Base-by-base conservation (phyloP, 2,113 vertebrate genomes). In the Fregata magnificens region DNA sequence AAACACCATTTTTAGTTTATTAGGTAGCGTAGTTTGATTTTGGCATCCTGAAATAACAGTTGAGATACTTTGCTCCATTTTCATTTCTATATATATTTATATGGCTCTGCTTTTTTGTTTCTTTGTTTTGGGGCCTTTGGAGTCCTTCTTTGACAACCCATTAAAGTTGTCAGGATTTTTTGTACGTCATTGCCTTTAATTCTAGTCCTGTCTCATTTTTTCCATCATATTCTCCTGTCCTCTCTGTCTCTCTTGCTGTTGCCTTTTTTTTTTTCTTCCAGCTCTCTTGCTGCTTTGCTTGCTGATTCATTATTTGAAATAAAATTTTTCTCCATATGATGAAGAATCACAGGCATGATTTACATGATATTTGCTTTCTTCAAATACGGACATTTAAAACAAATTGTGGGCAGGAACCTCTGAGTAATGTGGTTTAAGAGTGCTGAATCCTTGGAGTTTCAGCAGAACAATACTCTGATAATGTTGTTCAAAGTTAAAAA, bases 151-250 rank as follows among this genome's bases (percentile, higher is more conserved):
- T 86, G 85, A 93, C 76, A 86, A 65, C 7, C 56, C 69, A 70
- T 88, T 95, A 87, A 91, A 94, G 42, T 59, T 95, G 85, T 93
- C 87, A 94, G 77, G n/a, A 91, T 40, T 81, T 97, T 96, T 96
- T 96, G 82, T 97, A 84, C 91, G 80, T 82, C 88, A 70, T 63
- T 95, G 79, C 87, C 38, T 93, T 92, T 95, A 93, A 92, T 95
- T 96, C 72, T 90, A 82, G 53, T 50, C 42, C 65, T 94, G 52
- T 93, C 50, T 92, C 63, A 70, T 91, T 94, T 94, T 91, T 67
- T 13, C 81, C 55, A 26, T 95, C 70, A 36, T 56, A 40, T 79
- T 93, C 56, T 94, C 21, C 38, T 78, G 67, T 95, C 15, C 26
- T 73, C 45, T 79, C 44, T 7, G 1, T 40, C 18, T 66, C 45